These are phyloP conservation scores for Ibycter americanus DNA, from an alignment of 2,797 vertebrate genomes.

Conservation along the genomic window DNA sequence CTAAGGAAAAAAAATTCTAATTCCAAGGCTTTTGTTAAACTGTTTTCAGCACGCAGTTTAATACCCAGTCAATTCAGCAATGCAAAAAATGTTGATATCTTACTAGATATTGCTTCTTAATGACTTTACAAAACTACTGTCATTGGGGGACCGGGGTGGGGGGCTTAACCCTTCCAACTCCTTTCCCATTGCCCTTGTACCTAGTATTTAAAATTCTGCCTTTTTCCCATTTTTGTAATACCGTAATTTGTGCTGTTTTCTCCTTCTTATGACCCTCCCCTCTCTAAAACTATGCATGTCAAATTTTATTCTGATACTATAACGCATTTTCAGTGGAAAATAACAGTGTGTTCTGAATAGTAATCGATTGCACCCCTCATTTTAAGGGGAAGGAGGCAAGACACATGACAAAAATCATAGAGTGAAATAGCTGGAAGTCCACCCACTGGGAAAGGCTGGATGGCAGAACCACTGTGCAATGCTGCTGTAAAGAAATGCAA, in stretches of 20 bases:
- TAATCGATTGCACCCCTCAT: slow-evolving; percentile 46
- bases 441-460: slow-evolving; percentile 66
- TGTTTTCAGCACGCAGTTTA: not conserved
- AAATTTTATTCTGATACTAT: not conserved
- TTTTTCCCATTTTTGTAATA: not conserved
- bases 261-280: not conserved
- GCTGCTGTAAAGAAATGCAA: slow-evolving; percentile 73
- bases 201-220: not conserved
- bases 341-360: not conserved
- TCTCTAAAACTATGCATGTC: not conserved
- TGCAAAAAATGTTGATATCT: not conserved
- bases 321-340: slow-evolving; percentile 11
- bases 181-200: not conserved
- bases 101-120: not conserved
- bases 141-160: not conserved
- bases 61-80: not conserved
- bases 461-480: slow-evolving; percentile 73
- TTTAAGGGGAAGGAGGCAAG: slow-evolving; percentile 69
- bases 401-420: slow-evolving; percentile 68
- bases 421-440: slow-evolving; percentile 69
- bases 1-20: not conserved
- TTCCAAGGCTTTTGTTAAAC: not conserved
- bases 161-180: not conserved
- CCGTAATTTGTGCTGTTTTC: not conserved
- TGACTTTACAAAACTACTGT: not conserved